Conservation (phyloP, 2,797 vertebrate species). For the Clamator glandarius region DNA sequence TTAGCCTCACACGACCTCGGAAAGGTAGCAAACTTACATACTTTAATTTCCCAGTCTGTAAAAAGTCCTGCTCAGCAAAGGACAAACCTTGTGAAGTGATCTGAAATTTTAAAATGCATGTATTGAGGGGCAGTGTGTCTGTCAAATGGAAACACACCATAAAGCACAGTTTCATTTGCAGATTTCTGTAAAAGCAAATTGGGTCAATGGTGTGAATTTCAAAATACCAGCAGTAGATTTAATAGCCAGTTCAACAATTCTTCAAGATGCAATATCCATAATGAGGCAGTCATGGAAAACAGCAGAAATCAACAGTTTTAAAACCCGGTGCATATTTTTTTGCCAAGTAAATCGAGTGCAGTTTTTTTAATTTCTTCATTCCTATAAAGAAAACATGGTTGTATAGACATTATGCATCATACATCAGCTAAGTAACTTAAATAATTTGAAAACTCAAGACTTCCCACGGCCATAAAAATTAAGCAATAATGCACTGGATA, state of each 20-base stretch:
- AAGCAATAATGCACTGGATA: neutral
- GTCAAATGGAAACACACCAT: neutral
- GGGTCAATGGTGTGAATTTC: neutral
- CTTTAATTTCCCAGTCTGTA: neutral
- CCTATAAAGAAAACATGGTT: neutral
- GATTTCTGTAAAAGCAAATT: neutral
- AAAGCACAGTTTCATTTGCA: neutral
- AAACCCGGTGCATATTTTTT: neutral
- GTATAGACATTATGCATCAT: rapidly evolving
- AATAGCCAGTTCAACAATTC: neutral
- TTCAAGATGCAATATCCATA: neutral
- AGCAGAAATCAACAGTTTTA: neutral
- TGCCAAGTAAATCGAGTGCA: neutral
- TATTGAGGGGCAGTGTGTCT: neutral
- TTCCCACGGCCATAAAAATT: neutral
- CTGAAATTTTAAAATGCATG: neutral
- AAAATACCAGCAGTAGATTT: neutral
- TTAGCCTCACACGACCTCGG: neutral
- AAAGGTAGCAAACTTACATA: neutral
- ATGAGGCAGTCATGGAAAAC: neutral
- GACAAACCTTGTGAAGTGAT: neutral
- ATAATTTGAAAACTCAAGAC: neutral
- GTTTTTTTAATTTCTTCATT: neutral
- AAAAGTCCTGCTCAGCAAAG: neutral
- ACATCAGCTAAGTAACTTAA: neutral